A percentile compares a stretch with the other conserved stretches of the same genome.
Conservation (phyloP, 2,888 invertebrate species). For the Drosophila kanekoi region DNA sequence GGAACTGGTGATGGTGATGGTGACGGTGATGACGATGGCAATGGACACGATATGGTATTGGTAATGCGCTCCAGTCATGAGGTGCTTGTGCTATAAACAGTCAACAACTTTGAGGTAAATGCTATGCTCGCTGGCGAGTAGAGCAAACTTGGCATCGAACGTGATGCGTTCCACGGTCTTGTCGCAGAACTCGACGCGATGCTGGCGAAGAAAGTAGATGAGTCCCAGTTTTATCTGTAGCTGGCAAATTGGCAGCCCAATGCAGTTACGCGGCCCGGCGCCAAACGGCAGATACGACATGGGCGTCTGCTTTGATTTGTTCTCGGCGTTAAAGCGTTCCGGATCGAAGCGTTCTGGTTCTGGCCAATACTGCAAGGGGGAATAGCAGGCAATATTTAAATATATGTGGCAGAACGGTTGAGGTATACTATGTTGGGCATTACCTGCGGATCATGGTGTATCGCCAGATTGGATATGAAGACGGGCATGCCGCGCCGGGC, state of each 20-base stretch:
- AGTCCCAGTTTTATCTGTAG: conserved; percentile 83
- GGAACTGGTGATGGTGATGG: conserved; percentile 6
- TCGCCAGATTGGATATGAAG: conserved; percentile 82
- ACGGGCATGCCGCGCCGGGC: conserved; percentile 84
- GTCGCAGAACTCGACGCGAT: conserved; percentile 79
- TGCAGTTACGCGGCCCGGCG: conserved; percentile 82
- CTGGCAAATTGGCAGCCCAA: conserved; percentile 81
- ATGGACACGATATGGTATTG: not conserved
- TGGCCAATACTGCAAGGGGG: conserved; percentile 80
- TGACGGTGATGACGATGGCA: not conserved
- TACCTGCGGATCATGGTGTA: conserved; percentile 84
- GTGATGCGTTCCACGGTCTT: conserved; percentile 76
- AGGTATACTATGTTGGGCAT: not conserved
- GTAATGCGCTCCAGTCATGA: conserved; percentile 7
- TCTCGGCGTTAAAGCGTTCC: conserved; percentile 81
- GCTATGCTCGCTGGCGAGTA: conserved; percentile 77
- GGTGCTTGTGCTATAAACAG: conserved; percentile 61
- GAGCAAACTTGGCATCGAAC: conserved; percentile 79
- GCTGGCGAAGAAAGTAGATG: conserved; percentile 81
- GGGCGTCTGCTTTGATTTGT: conserved; percentile 75
- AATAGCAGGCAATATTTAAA: not conserved
- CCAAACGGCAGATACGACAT: conserved; percentile 84
- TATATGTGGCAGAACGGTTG: not conserved
- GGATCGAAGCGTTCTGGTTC: conserved; percentile 83
- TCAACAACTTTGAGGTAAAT: conserved; percentile 79